Evolutionary conservation across 2,113 vertebrate species (phyloP), one percentile per base, ranked within the genome.

Genomic region (Hemicordylus capensis): DNA sequence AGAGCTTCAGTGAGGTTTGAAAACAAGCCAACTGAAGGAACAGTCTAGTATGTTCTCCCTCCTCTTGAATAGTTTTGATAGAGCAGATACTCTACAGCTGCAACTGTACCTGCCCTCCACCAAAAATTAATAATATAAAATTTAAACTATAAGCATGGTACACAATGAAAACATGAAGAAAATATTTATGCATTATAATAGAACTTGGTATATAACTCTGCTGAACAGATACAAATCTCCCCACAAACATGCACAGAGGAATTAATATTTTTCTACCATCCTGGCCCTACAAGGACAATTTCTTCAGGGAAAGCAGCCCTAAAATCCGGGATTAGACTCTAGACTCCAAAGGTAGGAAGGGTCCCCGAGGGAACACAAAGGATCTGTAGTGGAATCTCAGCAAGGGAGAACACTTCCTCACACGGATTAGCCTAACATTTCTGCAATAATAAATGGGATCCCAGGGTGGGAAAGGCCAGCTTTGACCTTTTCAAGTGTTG

Each of bases 261-360:
- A 61, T 73, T 51, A 59, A 61, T 63, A 11, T 59, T 24, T 31
- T n/a, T 7, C 20, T 14, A 15, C 7, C 31, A 20, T 12, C 37
- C 24, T n/a, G 26, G 42, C 76, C 59, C 39, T 12, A 34, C 17
- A 11, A 73, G 54, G 54, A 59, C 66, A 72, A 26, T 44, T 83
- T 59, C 61, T 39, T 70, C 31, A 5, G 42, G 34, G 8, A 73
- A 85, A 72, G 24, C 39, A 22, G 11, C 39, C 66, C 9, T 72
- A 28, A 85, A 79, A 78, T 48, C 51, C 61, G 64, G 54, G 84
- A 85, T 85, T 85, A 79, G 69, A 34, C 74, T 46, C 48, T 85
- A 79, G 69, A 34, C 74, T 46, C 48, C 74, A 77, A 77, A 51
- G n/a, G 51, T 46, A 34, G 56, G 76, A 59, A 85, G 31, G 19